Evolutionary conservation across 2,888 invertebrate genomes (phyloP).

Genomic region (Omphaloscelis lunosa): DNA sequence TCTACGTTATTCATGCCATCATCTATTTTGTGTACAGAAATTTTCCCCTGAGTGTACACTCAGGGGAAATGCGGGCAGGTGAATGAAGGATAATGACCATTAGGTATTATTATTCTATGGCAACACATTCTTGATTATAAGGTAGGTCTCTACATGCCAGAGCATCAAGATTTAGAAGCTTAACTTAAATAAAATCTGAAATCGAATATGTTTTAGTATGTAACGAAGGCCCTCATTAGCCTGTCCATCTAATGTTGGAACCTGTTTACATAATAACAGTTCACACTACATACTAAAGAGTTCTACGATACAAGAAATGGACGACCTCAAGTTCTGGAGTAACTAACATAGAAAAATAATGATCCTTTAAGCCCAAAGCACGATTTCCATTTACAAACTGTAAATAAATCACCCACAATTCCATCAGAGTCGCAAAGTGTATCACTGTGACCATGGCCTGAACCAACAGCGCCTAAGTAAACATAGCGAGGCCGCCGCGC

Average conservation of each 20-base stretch:
- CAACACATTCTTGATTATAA: background rate
- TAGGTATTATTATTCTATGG: background rate
- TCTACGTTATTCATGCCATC: background rate
- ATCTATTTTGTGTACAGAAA: constrained; percentile 2
- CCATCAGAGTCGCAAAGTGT: constrained; percentile 20
- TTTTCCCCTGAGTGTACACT: no score
- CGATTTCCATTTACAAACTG: background rate
- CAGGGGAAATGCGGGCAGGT: background rate
- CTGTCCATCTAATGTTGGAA: background rate
- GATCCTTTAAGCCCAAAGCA: background rate
- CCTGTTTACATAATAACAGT: background rate
- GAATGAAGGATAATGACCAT: background rate
- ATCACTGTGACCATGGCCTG: constrained; percentile 47
- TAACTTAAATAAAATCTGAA: background rate
- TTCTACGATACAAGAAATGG: background rate
- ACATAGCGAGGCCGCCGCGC: constrained; percentile 20
- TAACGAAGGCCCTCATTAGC: background rate
- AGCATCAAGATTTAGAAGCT: background rate
- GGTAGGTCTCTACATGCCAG: background rate
- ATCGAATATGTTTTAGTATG: background rate
- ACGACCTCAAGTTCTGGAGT: background rate
- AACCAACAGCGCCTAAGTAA: constrained; percentile 53
- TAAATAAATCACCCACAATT: constrained; percentile 12
- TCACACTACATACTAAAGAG: background rate
- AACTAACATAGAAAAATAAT: background rate